Percentiles rank a stretch among this genome's conserved stretches.
phyloP scores from a whole-genome alignment of 2,113 vertebrate species.

The Catagonus wagneri region DNA sequence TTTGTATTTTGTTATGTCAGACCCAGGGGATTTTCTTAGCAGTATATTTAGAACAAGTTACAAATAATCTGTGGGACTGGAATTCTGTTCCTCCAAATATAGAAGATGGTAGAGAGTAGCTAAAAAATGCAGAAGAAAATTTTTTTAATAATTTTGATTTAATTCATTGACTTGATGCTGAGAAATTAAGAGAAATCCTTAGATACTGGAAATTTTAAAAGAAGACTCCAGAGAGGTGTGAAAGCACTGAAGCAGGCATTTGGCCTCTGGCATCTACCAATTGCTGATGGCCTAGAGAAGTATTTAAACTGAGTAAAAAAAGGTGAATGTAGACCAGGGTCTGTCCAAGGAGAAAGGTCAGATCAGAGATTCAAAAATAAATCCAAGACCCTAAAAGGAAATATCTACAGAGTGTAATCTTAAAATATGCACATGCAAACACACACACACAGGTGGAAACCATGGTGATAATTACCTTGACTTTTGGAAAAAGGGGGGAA shows the following conservation, averaged over 20 bases:
- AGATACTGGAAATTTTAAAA: not conserved
- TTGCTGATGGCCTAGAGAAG: not conserved
- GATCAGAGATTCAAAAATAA: constrained; percentile 30
- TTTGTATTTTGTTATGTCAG: not conserved
- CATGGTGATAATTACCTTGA: not conserved
- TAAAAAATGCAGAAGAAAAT: not conserved
- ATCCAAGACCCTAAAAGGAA: not conserved
- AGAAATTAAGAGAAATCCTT: constrained; percentile 35
- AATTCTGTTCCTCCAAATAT: constrained; percentile 4
- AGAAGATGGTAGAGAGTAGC: not conserved
- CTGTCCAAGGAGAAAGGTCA: not conserved
- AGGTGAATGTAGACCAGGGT: not conserved
- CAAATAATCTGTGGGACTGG: not conserved
- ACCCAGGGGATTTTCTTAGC: not conserved
- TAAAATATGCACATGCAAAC: not conserved
- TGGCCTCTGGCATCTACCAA: not conserved
- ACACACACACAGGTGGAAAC: not conserved
- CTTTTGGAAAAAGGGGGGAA: not conserved
- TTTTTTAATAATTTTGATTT: not conserved
- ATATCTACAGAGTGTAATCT: not conserved
- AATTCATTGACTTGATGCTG: constrained; percentile 32
- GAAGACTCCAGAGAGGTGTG: not conserved
- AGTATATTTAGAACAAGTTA: constrained; percentile 4
- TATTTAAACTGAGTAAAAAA: not conserved
- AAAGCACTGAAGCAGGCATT: not conserved